These are phyloP conservation scores for Sinopyrophorus schimmeli DNA, from an alignment of 2,888 invertebrate genomes.

Conservation along the genomic window DNA sequence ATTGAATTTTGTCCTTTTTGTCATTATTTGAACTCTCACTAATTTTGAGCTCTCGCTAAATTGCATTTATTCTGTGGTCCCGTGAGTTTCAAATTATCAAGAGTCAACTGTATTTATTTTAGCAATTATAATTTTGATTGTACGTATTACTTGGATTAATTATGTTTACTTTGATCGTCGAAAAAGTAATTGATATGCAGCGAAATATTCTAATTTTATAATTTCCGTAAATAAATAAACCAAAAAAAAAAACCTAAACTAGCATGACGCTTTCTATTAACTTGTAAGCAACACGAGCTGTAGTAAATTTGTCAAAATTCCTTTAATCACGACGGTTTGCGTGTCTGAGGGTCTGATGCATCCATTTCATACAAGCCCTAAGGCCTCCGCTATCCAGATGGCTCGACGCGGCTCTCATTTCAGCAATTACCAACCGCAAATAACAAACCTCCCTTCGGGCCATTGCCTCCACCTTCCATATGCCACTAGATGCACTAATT, in stretches of 20 bases:
- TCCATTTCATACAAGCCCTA: conserved; percentile 16
- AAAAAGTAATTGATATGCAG: no score
- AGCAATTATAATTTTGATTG: no score
- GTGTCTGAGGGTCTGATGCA: conserved; percentile 28
- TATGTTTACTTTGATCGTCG: no score
- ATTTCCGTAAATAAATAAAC: no score
- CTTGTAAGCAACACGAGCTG: conserved; percentile 39
- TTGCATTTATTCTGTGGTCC: no score
- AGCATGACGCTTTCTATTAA: conserved; percentile 34
- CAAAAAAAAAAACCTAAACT: conserved; percentile 6
- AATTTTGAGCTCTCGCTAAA: no score
- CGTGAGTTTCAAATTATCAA: no score
- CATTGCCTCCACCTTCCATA: conserved; percentile 32
- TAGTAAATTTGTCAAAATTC: conserved; percentile 45
- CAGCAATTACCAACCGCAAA: conserved; percentile 35
- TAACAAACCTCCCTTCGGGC: conserved; percentile 32
- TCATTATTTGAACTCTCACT: no score
- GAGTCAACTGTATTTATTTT: no score
- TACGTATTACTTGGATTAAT: no score
- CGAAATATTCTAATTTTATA: no score
- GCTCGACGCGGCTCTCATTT: conserved; percentile 32
- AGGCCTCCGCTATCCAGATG: conserved; percentile 36
- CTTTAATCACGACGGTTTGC: conserved; percentile 39
- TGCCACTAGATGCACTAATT: conserved; percentile 33
- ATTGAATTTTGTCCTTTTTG: no score